Evolutionary conservation across 1,140 invertebrate species (phyloP), one percentile per base, ranked within the genome.

Genomic region (Asbolus verrucosus): DNA sequence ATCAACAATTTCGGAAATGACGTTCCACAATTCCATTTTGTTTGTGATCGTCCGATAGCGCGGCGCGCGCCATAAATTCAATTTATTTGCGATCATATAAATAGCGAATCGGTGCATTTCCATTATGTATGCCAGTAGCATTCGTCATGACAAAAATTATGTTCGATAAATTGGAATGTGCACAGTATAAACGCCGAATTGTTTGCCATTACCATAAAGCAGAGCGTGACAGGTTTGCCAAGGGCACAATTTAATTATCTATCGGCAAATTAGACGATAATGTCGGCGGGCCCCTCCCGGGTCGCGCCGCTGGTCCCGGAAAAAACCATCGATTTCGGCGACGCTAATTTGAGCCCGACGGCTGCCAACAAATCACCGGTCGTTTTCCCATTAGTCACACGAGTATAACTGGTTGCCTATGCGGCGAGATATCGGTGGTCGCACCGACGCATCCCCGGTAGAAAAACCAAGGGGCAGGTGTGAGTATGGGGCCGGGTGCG

Each of bases 321-420:
- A n/a, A n/a, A n/a, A n/a, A n/a, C n/a, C n/a, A 27, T 27, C 24
- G 24, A 27, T 8, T 27, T 27, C 24, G 24, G 8, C 24, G n/a
- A n/a, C 24, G 24, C 24, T 27, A 8, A 27, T 8, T 30, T 8
- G 27, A 30, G 9, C n/a, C n/a, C n/a, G 9, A 8, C 27, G 9
- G 27, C 27, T 5, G 9, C 27, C 27, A 30, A 8, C 27, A 41
- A 41, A 41, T 15, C 11, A 6, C 0, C 13, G 39, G n/a, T n/a
- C n/a, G n/a, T n/a, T n/a, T n/a, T n/a, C n/a, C n/a, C n/a, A n/a
- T n/a, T n/a, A n/a, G n/a, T n/a, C n/a, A n/a, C n/a, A n/a, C n/a
- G n/a, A 9, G 46, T 27, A 41, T 63, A 63, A 63, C 61, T 63
- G 61, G 61, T 41, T 63, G 61, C 61, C 61, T 63, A 63, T 18